Evolutionary conservation across 2,113 vertebrate genomes (phyloP), one percentile per base, ranked within the genome.

Genomic region (Labeo catla): DNA sequence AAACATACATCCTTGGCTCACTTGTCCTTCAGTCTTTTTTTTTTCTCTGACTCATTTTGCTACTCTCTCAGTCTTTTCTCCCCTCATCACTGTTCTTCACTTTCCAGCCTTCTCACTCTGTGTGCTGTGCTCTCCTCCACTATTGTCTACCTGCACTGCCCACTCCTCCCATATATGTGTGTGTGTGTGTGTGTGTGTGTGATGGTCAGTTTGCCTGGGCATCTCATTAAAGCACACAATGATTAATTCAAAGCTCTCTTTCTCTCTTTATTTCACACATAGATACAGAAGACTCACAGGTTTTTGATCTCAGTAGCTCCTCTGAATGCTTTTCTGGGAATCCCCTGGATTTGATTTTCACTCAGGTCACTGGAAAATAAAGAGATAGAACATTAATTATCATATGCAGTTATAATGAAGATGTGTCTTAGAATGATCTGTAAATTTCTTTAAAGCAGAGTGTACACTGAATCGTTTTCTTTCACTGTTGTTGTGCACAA

Each of bases 261-360:
- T 76, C 61, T 52, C 28, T 47, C 73, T 36, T 43, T 77, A 28
- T 65, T 76, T 45, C 73, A 34, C n/a, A 72, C 16, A 86, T 21
- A 59, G 3, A 57, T 9, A 68, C 36, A 78, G 28, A 76, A 85
- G 78, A 98, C 98, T 99, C 93, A 99, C 98, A 99, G 94, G 91
- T 99, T 99, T 94, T 99, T 99, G 93, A 99, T 98, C 90, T 99
- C 98, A 88, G 98, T 97, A 10, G 97, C 97, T 91, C 98, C 98
- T 90, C 98, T 96, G 90, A 99, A 99, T 86, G 97, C 98, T 92
- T 99, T 99, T 88, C 98, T 96, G 85, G 98, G 98, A 93, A 99
- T 96, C 5, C 98, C 98, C 86, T 99, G 98, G 90, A 99, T 99
- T 92, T 98, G 98, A 92, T 99, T 99, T 94, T 99, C 98, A 91